These are phyloP conservation scores for Phaetusa simplex DNA, from an alignment of 2,113 vertebrate species.

Conservation along the genomic window DNA sequence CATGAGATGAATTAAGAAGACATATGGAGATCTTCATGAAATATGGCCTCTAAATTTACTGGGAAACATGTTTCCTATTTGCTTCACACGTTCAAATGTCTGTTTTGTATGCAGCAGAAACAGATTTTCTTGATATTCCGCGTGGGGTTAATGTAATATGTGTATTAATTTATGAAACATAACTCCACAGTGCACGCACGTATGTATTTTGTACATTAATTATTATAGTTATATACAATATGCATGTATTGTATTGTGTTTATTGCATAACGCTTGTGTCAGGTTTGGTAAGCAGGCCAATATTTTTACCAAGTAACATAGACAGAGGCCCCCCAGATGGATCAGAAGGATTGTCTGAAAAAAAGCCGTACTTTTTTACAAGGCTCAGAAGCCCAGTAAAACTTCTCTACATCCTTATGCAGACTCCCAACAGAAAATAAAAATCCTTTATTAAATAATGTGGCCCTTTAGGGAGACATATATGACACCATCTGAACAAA, in stretches of 20 bases:
- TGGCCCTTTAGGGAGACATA: neutral
- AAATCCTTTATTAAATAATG: constrained; percentile 1
- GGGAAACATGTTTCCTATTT: constrained; percentile 66
- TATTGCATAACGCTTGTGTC: neutral
- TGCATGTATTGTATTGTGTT: neutral
- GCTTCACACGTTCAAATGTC: constrained; percentile 26
- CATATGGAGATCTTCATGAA: constrained; percentile 44
- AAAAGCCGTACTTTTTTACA: constrained; percentile 47
- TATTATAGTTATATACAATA: neutral
- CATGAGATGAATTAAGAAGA: constrained; percentile 46
- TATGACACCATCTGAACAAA: constrained; percentile 29
- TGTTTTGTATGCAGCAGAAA: constrained; percentile 24
- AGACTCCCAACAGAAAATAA: constrained; percentile 33
- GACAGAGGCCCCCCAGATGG: constrained; percentile 53
- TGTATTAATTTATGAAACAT: neutral
- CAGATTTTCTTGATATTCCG: constrained; percentile 1
- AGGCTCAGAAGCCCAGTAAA: constrained; percentile 62
- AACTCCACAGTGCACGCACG: neutral
- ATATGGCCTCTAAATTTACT: neutral
- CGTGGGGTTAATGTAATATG: neutral
- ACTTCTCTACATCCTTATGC: constrained; percentile 31
- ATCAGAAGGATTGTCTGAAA: constrained; percentile 30
- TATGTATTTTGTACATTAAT: neutral
- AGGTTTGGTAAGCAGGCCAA: constrained; percentile 1
- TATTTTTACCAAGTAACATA: neutral